These are phyloP conservation scores for Hemithea aestivaria DNA, from an alignment of 2,888 invertebrate species.

Conservation along the genomic window DNA sequence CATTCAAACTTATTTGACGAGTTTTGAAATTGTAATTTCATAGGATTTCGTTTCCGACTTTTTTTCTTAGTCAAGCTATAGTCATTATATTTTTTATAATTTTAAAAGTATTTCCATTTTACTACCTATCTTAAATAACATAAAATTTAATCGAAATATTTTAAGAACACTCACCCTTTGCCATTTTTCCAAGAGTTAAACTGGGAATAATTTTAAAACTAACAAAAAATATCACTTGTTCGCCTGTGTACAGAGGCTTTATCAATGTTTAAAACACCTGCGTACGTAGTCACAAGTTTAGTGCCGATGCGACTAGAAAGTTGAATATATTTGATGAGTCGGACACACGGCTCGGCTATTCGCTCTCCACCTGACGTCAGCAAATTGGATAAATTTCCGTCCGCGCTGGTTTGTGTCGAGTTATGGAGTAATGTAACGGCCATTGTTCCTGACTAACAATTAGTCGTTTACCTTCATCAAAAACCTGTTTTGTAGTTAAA, in stretches of 20 bases:
- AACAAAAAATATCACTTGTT: too few species aligned
- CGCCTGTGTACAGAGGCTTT: conserved; percentile 13
- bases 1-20: too few species aligned
- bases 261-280: conserved; percentile 21
- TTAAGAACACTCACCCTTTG: not conserved
- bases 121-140: too few species aligned
- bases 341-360: conserved; percentile 25
- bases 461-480: not conserved
- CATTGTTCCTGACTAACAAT: conserved; percentile 5
- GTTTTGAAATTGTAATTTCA: too few species aligned
- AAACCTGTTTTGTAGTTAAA: too few species aligned
- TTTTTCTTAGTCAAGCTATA: too few species aligned
- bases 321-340: conserved; percentile 29
- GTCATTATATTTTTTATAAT: too few species aligned
- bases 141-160: too few species aligned
- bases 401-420: conserved; percentile 15
- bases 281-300: conserved; percentile 18
- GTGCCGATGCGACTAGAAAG: conserved; percentile 27
- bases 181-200: conserved; percentile 11
- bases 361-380: conserved; percentile 25
- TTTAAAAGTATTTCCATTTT: too few species aligned
- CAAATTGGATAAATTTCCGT: conserved; percentile 26
- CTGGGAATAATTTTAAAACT: too few species aligned
- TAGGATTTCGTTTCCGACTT: too few species aligned
- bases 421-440: conserved; percentile 4